These are phyloP conservation scores for Apostichopus japonicus DNA, from an alignment of 35 echinoderm and acorn worm species.

Conservation along the genomic window DNA sequence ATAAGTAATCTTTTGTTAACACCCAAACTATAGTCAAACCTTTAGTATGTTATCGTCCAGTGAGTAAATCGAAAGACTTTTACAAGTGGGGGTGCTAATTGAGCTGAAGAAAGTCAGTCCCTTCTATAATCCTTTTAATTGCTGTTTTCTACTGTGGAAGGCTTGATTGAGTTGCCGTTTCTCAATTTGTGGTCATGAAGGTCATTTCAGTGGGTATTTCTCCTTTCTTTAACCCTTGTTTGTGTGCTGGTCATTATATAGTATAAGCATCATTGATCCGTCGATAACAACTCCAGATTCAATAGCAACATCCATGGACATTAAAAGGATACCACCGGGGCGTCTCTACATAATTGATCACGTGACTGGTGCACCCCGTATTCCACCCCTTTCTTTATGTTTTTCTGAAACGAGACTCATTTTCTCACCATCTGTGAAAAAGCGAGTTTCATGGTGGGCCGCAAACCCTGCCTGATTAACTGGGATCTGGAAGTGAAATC, in stretches of 20 bases:
- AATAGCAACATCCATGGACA: not conserved
- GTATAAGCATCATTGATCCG: not conserved
- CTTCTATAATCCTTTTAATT: not conserved
- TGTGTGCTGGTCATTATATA: not conserved
- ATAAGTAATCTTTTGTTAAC: not conserved
- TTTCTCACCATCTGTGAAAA: not conserved
- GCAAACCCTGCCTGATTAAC: not conserved
- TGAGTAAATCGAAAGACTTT: not conserved
- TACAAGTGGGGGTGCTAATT: not conserved
- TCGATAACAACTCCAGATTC: not conserved
- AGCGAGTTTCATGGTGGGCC: not conserved
- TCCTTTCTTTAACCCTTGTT: not conserved
- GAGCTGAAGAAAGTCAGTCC: not conserved
- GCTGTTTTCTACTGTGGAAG: constrained; percentile 11
- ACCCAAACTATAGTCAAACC: not conserved
- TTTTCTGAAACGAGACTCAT: not conserved
- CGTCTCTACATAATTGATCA: not conserved
- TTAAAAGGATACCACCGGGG: not conserved
- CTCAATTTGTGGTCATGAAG: not conserved
- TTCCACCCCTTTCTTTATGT: too few species aligned
- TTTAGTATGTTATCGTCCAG: not conserved
- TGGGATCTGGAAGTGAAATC: too few species aligned
- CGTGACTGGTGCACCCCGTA: too few species aligned
- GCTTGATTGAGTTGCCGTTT: not conserved
- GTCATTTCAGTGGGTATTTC: not conserved